A percentile compares a stretch with the other conserved stretches of the same genome.
Evolutionary conservation across 2,888 invertebrate species (phyloP).

Genomic region (Caenorhabditis plicata): DNA sequence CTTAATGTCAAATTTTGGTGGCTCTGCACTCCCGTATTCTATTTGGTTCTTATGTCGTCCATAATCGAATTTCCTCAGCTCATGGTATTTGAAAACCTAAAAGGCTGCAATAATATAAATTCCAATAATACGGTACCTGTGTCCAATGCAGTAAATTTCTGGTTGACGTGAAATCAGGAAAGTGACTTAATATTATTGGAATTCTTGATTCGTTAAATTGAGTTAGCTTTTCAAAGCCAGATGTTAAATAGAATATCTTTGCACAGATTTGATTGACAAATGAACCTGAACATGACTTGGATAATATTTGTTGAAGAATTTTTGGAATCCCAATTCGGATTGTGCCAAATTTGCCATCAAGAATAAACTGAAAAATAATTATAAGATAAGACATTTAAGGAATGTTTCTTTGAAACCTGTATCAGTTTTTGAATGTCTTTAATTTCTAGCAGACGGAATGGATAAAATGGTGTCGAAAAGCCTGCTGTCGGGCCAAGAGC

Average conservation of each 20-base stretch:
- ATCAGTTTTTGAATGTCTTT: slow-evolving; percentile 8
- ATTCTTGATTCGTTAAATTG: slow-evolving; percentile 30
- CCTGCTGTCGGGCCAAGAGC: slow-evolving; percentile 34
- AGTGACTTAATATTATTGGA: slow-evolving; percentile 14
- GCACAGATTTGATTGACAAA: slow-evolving; percentile 6
- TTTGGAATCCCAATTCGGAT: slow-evolving; percentile 13
- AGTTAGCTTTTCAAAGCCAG: slow-evolving; percentile 8
- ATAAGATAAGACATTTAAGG: not conserved
- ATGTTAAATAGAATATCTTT: slow-evolving; percentile 1
- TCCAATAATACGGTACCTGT: no score
- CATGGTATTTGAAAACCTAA: slow-evolving; percentile 29
- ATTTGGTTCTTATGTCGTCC: slow-evolving; percentile 14
- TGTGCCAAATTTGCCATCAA: slow-evolving; percentile 21
- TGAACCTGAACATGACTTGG: slow-evolving; percentile 1
- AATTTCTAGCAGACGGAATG: slow-evolving; percentile 9
- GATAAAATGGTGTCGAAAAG: slow-evolving; percentile 13
- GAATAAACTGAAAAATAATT: slow-evolving; percentile 5
- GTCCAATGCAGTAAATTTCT: slow-evolving; percentile 29
- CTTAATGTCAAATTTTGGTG: slow-evolving; percentile 21
- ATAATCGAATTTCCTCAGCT: slow-evolving; percentile 16
- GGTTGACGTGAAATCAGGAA: slow-evolving; percentile 25
- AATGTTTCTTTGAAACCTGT: slow-evolving; percentile 1
- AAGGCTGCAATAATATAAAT: no score
- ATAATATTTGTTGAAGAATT: not conserved
- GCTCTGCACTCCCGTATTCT: slow-evolving; percentile 17